These are phyloP conservation scores for Mugil cephalus DNA, from an alignment of 2,113 vertebrate genomes.

Conservation along the genomic window DNA sequence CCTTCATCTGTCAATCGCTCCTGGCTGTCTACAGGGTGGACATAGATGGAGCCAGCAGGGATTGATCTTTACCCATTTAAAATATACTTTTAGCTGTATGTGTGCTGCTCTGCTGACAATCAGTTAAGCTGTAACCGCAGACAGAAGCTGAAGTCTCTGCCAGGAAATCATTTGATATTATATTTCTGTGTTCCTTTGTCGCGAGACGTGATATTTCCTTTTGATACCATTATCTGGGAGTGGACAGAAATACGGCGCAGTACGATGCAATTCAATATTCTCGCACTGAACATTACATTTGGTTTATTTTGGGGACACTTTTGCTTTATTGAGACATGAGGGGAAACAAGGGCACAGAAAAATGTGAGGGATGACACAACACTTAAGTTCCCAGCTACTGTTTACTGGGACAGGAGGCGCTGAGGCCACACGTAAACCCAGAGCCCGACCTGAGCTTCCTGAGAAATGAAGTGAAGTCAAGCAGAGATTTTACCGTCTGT, in stretches of 20 bases:
- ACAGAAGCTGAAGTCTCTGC: slow-evolving; percentile 14
- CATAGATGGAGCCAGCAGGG: neutral
- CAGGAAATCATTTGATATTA: slow-evolving; percentile 34
- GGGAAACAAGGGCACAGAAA: neutral
- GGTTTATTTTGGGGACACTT: neutral
- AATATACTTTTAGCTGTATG: too few species aligned
- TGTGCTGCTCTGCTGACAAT: slow-evolving; percentile 5
- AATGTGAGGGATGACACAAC: neutral
- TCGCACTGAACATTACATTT: neutral
- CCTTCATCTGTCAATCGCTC: neutral
- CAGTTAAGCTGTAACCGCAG: slow-evolving; percentile 3
- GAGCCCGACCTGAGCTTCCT: too few species aligned
- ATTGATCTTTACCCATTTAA: slow-evolving; percentile 29
- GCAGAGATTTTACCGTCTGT: too few species aligned
- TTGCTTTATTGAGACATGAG: neutral
- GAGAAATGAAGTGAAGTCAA: too few species aligned
- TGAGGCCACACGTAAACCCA: too few species aligned
- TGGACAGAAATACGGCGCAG: neutral
- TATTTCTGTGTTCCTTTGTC: slow-evolving; percentile 5
- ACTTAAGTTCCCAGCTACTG: neutral
- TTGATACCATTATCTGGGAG: slow-evolving; percentile 11
- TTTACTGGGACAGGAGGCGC: too few species aligned
- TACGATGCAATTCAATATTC: neutral
- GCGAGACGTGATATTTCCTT: slow-evolving; percentile 14
- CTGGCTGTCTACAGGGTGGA: slow-evolving; percentile 28